Evolutionary conservation across 2,888 invertebrate species (phyloP), one percentile per base, ranked within the genome.

Genomic region (Thumatha senex): DNA sequence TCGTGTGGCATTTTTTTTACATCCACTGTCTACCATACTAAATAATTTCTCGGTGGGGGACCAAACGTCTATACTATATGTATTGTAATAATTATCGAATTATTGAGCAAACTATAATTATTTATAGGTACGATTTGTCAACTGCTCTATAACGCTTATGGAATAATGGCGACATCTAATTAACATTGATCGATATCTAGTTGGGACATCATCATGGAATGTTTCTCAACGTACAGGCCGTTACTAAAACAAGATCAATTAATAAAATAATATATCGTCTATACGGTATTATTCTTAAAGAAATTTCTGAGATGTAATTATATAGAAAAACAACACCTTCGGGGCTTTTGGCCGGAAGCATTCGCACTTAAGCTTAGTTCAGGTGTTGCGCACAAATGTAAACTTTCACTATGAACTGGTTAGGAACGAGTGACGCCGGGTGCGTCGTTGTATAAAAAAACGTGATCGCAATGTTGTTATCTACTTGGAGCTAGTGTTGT

Each of bases 321-420:
- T 73, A 78, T 61, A 67, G 61, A 69, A 66, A 78, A 80, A 80
- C 74, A 76, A 72, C 79, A 83, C 84, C 84, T 74, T 66, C 73
- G 77, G 83, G 83, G 70, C 67, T 64, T 63, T 60, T 61, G 71
- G 75, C 76, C 85, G 87, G 86, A 86, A 84, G 79, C 73, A 69
- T 72, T 71, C 67, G 70, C 60, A 76, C 70, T 73, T 66, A 61
- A 67, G 68, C 44, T 48, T 70, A 64, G 71, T 72, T 77, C 75
- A 80, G 78, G 80, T 82, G 82, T 80, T 79, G 74, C 79, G 76
- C 78, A 80, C 74, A 76, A 74, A 77, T 67, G 54, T 66, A 64
- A 76, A 86, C 89, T 88, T 89, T 89, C 89, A 82, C 89, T 82
- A 58, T 60, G 68, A 72, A 85, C 84, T 76, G 78, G 86, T 86